Evolutionary conservation across 2,113 vertebrate genomes (phyloP).

Genomic region (Ptilonorhynchus violaceus): DNA sequence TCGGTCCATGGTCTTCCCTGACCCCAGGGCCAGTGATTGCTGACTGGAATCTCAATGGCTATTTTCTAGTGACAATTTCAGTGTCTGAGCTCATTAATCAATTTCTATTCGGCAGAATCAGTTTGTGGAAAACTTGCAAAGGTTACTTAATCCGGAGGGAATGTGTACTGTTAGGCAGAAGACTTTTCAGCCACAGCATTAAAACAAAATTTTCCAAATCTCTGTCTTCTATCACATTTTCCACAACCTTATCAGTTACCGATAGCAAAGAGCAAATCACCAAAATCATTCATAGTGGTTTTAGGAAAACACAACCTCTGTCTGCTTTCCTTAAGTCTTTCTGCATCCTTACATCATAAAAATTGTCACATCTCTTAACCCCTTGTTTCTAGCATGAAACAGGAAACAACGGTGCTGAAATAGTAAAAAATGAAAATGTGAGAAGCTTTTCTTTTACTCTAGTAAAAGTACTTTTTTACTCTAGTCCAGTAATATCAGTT

Average conservation of each 20-base stretch:
- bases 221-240: constrained; percentile 61
- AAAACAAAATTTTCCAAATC: constrained; percentile 50
- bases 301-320: constrained; percentile 33
- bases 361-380: neutral
- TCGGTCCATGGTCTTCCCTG: neutral
- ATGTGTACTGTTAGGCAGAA: constrained; percentile 24
- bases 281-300: neutral
- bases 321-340: neutral
- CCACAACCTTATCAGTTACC: constrained; percentile 59
- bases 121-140: constrained; percentile 68
- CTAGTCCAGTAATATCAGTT: constrained; percentile 14
- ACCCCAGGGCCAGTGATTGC: constrained; percentile 28
- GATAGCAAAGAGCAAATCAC: constrained; percentile 59
- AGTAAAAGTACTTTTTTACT: too few species aligned
- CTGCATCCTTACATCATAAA: neutral
- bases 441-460: neutral
- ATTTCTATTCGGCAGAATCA: constrained; percentile 53
- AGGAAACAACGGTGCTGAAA: neutral
- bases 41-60: constrained; percentile 46
- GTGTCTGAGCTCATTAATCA: constrained; percentile 67
- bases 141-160: constrained; percentile 67
- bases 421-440: neutral
- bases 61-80: constrained; percentile 58
- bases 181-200: constrained; percentile 55
- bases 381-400: neutral